Evolutionary conservation across 2,888 invertebrate species (phyloP), one percentile per base, ranked within the genome.

Genomic region (Cyrtodaria siliqua): DNA sequence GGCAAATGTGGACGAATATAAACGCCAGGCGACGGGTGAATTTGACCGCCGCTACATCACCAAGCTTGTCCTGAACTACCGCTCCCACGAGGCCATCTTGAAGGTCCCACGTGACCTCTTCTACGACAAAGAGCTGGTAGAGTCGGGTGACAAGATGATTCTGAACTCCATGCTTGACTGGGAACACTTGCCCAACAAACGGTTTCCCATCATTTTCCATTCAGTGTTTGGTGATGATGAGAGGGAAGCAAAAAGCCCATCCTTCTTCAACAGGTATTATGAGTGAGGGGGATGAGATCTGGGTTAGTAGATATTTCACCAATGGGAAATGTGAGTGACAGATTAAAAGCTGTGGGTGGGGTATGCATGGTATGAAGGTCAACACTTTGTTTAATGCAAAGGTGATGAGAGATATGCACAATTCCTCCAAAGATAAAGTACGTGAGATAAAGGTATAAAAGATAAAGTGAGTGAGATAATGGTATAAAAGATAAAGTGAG

Each of bases 21-120:
- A 42, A 38, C 29, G 23, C 53, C 38, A 23, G 4, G 57, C 47
- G 0, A 14, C 4, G 4, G 44, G 49, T 9, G 56, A 26, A 8
- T 84, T 82, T 55, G 62, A 85, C 60, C 42, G 55, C 9, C 40
- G 59, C 12, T 71, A 85, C 86, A 85, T 98, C 0, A 98, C 98
- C 0, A 96, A 96, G 92, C 93, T 98, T 16, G 93, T 96, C n/a
- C 95, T 96, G 76, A 98, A 97, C 93, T 98, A 98, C 92, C 8
- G 98, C 70, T 96, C 97, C 55, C 93, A 98, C 79, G 95, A 96
- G 9, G 95, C 95, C 70, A 95, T 98, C 68, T 93, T 98, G 60
- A 93, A 94, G 27, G 91, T 97, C 14, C 96, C 97, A 9, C 97
- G 96, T 91, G 93, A 94, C 72, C 93, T 97, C 86, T 98, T 98